A percentile compares a stretch with the other conserved stretches of the same genome.
These are phyloP conservation scores for Omphaloscelis lunosa DNA, from an alignment of 2,888 invertebrate species.

Conservation along the genomic window DNA sequence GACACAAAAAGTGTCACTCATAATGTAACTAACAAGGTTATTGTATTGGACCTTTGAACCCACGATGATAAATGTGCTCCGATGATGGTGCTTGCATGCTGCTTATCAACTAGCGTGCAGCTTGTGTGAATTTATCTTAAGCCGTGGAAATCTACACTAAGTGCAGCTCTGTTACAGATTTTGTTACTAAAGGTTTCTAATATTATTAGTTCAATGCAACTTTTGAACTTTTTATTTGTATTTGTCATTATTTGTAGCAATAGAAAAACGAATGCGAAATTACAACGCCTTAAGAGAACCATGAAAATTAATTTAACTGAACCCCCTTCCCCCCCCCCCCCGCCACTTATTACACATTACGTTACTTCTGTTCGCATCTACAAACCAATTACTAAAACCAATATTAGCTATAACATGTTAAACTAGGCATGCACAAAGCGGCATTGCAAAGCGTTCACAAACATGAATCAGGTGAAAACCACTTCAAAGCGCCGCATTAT, in stretches of 20 bases:
- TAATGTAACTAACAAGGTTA: slow-evolving; percentile 71
- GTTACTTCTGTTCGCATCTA: slow-evolving; percentile 6
- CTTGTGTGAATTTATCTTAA: slow-evolving; percentile 23
- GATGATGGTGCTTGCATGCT: slow-evolving; percentile 77
- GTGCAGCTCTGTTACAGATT: not conserved
- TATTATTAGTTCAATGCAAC: not conserved
- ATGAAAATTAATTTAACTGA: not conserved
- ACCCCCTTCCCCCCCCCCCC: not conserved
- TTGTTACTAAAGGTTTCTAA: not conserved
- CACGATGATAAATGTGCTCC: slow-evolving; percentile 81
- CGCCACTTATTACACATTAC: not conserved
- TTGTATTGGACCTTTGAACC: slow-evolving; percentile 86
- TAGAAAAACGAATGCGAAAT: not conserved
- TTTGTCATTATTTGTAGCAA: not conserved
- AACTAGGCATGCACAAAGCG: slow-evolving; percentile 45
- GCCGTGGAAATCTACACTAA: not conserved
- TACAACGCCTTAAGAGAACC: not conserved
- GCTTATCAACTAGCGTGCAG: slow-evolving; percentile 75
- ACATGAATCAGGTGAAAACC: slow-evolving; percentile 60
- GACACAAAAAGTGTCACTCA: slow-evolving; percentile 67
- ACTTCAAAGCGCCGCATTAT: slow-evolving; percentile 64
- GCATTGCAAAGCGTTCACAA: slow-evolving; percentile 44
- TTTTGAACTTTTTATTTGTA: not conserved
- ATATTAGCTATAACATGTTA: slow-evolving; percentile 36
- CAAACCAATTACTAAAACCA: slow-evolving; percentile 38